phyloP scores from a whole-genome alignment of 2,888 invertebrate genomes.

The Drosophila prolongata region DNA sequence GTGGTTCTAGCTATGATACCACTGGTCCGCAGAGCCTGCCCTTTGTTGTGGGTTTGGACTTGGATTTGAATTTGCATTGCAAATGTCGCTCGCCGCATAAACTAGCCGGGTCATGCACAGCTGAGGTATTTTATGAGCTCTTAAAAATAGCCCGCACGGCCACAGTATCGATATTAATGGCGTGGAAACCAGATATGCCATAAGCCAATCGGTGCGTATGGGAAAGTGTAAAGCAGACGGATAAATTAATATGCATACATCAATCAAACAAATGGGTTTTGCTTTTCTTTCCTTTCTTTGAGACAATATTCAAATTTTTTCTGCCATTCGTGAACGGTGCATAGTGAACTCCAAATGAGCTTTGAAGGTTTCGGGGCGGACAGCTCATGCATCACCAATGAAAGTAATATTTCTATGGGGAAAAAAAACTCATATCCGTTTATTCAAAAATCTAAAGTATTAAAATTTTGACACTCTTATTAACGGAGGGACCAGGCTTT shows the following conservation, averaged over 20 bases:
- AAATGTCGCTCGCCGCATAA: slow-evolving; percentile 46
- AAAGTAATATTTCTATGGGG: slow-evolving; percentile 8
- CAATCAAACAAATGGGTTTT: slow-evolving; percentile 47
- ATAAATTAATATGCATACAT: slow-evolving; percentile 48
- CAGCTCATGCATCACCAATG: slow-evolving; percentile 9
- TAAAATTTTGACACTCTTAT: slow-evolving; percentile 4
- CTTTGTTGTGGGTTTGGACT: slow-evolving; percentile 33
- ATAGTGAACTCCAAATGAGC: slow-evolving; percentile 24
- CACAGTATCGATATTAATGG: slow-evolving; percentile 41
- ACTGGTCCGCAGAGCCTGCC: slow-evolving; percentile 1
- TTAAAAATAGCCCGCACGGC: slow-evolving; percentile 52
- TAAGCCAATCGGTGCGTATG: slow-evolving; percentile 27
- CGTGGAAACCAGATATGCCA: slow-evolving; percentile 48
- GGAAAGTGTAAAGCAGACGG: slow-evolving; percentile 54
- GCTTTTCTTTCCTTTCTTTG: slow-evolving; percentile 18
- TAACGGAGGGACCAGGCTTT: not conserved
- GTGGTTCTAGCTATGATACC: slow-evolving; percentile 11
- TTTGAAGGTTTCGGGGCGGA: slow-evolving; percentile 10
- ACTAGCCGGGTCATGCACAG: slow-evolving; percentile 33
- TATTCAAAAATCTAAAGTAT: not conserved
- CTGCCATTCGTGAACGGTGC: slow-evolving; percentile 5
- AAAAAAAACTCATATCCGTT: slow-evolving; percentile 6
- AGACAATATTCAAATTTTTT: slow-evolving; percentile 33
- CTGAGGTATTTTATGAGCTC: slow-evolving; percentile 67
- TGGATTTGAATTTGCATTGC: slow-evolving; percentile 61